phyloP scores from a whole-genome alignment of 1,140 invertebrate genomes.

The Venustaconcha ellipsiformis region DNA sequence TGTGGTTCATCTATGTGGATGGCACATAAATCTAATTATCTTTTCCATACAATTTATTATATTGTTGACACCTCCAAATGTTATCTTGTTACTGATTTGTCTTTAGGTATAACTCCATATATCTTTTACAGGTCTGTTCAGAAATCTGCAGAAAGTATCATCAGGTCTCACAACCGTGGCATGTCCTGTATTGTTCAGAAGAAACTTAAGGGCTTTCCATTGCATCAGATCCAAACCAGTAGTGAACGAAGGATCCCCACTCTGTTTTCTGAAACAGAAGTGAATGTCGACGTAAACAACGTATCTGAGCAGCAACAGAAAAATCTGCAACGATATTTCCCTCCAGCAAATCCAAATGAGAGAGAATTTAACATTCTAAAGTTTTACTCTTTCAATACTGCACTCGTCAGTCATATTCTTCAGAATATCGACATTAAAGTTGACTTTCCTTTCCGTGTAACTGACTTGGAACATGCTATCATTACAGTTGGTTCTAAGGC shows the following conservation, averaged over 20 bases:
- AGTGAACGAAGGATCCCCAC: constrained; percentile 28
- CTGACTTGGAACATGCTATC: constrained; percentile 61
- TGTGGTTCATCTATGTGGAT: too few species aligned
- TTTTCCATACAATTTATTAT: too few species aligned
- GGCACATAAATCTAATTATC: too few species aligned
- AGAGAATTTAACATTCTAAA: constrained; percentile 65
- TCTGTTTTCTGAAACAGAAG: constrained; percentile 47
- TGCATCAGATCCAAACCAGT: constrained; percentile 16
- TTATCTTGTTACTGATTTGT: too few species aligned
- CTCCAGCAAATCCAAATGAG: constrained; percentile 61
- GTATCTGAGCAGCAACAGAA: too few species aligned
- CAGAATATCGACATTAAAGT: constrained; percentile 54
- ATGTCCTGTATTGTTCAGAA: constrained; percentile 56
- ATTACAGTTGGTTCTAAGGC: constrained; percentile 52
- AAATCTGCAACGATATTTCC: constrained; percentile 36
- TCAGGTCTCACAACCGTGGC: constrained; percentile 55
- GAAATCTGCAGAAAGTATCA: constrained; percentile 39
- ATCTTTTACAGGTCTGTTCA: constrained; percentile 29
- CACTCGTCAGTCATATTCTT: constrained; percentile 51
- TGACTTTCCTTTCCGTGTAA: constrained; percentile 65
- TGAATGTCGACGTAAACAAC: constrained; percentile 33
- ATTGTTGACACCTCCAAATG: too few species aligned
- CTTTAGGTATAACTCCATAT: too few species aligned
- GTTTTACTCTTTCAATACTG: constrained; percentile 62
- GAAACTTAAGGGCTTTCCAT: constrained; percentile 48